These are phyloP conservation scores for Muscicapa adusta DNA, from an alignment of 2,113 vertebrate species.

Conservation along the genomic window DNA sequence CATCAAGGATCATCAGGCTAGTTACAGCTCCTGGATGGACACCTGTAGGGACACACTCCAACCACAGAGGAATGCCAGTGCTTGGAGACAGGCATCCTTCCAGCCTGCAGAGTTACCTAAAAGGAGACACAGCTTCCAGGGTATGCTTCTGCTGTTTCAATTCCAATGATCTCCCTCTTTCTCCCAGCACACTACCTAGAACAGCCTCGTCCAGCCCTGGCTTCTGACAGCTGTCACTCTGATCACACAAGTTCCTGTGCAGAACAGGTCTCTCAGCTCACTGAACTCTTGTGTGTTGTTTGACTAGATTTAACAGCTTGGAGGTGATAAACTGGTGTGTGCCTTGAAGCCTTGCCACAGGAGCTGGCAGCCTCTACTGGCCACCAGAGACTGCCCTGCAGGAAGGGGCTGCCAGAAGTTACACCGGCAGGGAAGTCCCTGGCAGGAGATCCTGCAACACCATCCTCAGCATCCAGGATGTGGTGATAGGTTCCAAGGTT, in stretches of 20 bases:
- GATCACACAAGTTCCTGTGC: not conserved
- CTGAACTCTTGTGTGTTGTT: not conserved
- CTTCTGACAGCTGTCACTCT: not conserved
- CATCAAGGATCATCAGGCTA: fast-evolving
- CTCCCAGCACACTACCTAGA: not conserved
- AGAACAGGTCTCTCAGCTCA: not conserved
- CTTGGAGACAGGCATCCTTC: not conserved
- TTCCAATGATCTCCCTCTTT: not conserved
- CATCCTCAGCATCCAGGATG: not conserved
- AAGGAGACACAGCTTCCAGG: not conserved
- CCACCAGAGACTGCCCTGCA: not conserved
- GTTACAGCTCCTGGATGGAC: not conserved
- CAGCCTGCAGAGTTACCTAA: not conserved
- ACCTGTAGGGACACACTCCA: not conserved
- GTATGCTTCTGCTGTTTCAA: not conserved
- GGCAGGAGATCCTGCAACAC: not conserved
- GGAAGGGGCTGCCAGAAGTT: not conserved
- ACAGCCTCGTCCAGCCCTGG: not conserved
- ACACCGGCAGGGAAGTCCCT: not conserved
- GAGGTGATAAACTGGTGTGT: not conserved
- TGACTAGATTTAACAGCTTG: not conserved
- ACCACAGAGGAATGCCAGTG: not conserved
- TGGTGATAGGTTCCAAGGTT: not conserved
- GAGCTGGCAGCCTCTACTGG: not conserved
- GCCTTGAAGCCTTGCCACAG: not conserved